Evolutionary conservation across 2,797 vertebrate species (phyloP).

Genomic region (Rhinella marina): DNA sequence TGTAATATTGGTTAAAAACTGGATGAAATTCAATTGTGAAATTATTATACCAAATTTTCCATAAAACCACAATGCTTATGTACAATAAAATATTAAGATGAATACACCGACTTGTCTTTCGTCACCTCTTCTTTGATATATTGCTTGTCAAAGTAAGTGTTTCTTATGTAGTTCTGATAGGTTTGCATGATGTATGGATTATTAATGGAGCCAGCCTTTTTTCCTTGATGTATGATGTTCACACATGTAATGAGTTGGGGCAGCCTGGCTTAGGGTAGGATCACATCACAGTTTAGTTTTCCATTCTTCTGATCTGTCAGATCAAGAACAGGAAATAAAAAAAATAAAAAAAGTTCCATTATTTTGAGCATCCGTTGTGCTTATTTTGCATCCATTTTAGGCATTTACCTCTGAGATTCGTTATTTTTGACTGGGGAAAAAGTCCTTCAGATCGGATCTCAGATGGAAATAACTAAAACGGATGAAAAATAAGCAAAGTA

Average conservation of each 20-base stretch:
- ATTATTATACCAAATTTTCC: neutral
- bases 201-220: slow-evolving; percentile 8
- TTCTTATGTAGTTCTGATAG: neutral
- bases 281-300: too few species aligned
- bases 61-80: neutral
- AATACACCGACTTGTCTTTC: neutral
- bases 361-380: too few species aligned
- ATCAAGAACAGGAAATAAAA: too few species aligned
- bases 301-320: too few species aligned
- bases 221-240: slow-evolving; percentile 6
- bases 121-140: neutral
- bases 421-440: too few species aligned
- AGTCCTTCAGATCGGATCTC: too few species aligned
- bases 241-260: neutral
- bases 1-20: neutral
- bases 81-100: slow-evolving; percentile 19
- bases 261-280: too few species aligned
- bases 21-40: neutral
- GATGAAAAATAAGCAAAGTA: too few species aligned
- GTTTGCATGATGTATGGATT: neutral
- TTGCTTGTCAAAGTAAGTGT: neutral
- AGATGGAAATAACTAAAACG: too few species aligned
- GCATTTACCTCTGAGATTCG: too few species aligned
- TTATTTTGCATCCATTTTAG: too few species aligned
- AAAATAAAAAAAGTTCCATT: too few species aligned